These are phyloP conservation scores for Zaprionus ghesquierei DNA, from an alignment of 1,140 invertebrate genomes.

Conservation along the genomic window DNA sequence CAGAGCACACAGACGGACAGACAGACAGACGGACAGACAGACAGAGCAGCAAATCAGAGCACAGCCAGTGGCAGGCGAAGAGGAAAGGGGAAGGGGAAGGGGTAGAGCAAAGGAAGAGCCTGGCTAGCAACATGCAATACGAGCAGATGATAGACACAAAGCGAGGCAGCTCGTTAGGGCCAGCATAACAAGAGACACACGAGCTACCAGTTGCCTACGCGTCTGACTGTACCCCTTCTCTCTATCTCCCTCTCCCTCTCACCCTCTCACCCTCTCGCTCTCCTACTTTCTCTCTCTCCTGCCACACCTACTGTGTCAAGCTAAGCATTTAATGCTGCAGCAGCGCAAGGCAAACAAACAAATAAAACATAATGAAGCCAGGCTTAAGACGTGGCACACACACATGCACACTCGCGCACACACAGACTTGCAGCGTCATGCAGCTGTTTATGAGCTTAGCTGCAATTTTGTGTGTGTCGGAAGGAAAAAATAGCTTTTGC, in stretches of 20 bases:
- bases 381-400: constrained; percentile 3
- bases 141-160: constrained; percentile 55
- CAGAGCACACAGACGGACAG: neutral
- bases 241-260: too few relatives aligned
- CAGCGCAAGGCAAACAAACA: constrained; percentile 55
- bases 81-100: neutral
- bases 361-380: constrained; percentile 55
- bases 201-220: constrained; percentile 10
- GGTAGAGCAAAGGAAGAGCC: neutral
- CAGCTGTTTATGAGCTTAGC: constrained; percentile 51
- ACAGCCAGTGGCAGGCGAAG: constrained; percentile 12
- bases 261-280: too few relatives aligned
- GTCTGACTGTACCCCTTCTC: neutral
- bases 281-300: neutral
- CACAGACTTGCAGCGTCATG: constrained; percentile 12
- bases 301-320: constrained; percentile 39
- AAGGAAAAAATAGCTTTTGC: constrained; percentile 2
- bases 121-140: neutral
- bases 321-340: constrained; percentile 68
- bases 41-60: constrained; percentile 33
- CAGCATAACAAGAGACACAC: constrained; percentile 58
- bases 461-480: constrained; percentile 37
- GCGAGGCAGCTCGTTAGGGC: constrained; percentile 55
- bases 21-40: neutral
- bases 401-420: neutral